Percentiles rank a stretch among this genome's conserved stretches.
These are phyloP conservation scores for Bufo bufo DNA, from an alignment of 2,113 vertebrate species.

Conservation along the genomic window DNA sequence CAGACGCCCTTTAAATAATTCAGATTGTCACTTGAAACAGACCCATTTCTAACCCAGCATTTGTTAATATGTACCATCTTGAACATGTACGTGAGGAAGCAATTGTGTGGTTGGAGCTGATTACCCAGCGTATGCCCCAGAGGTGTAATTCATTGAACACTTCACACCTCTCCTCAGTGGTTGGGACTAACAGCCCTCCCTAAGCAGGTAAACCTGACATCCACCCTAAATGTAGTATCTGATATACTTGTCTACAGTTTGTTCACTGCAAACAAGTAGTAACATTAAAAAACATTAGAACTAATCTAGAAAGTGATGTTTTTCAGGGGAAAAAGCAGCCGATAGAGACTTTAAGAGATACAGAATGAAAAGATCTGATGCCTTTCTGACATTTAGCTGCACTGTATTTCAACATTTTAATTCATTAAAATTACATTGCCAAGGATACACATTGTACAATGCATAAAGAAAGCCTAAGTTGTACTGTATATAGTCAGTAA, in stretches of 20 bases:
- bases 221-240: background rate
- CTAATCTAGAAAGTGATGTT: background rate
- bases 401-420: conserved; percentile 34
- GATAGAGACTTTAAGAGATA: background rate
- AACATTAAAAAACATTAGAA: too few species aligned
- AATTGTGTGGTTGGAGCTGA: background rate
- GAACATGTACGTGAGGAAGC: background rate
- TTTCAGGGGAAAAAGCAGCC: background rate
- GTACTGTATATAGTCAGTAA: background rate
- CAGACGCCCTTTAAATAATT: background rate
- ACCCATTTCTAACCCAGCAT: too few species aligned
- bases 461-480: conserved; percentile 34
- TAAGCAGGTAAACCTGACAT: too few species aligned
- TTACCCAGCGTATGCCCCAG: background rate
- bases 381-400: background rate
- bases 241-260: background rate
- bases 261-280: background rate
- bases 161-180: too few species aligned
- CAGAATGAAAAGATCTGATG: conserved; percentile 20
- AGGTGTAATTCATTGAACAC: background rate
- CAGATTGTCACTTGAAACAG: too few species aligned
- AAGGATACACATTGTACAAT: conserved; percentile 39
- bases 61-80: too few species aligned
- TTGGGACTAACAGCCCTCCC: background rate
- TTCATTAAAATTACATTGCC: conserved; percentile 37